A percentile compares a stretch with the other conserved stretches of the same genome.
Evolutionary conservation across 2,113 vertebrate genomes (phyloP).

Genomic region (Brienomyrus brachyistius): DNA sequence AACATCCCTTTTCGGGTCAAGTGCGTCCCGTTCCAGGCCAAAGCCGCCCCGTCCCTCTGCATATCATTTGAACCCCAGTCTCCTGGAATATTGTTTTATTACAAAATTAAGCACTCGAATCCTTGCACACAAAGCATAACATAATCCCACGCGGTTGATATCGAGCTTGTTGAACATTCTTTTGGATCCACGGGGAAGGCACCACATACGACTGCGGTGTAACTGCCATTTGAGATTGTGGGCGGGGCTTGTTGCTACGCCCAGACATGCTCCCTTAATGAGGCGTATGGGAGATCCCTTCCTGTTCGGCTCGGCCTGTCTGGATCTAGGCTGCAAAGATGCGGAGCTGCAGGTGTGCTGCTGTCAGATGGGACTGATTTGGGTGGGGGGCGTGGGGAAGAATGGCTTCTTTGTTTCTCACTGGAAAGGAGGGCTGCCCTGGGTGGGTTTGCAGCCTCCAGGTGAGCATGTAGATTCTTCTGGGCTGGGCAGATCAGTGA

Average conservation of each 20-base stretch:
- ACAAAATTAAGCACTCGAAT: background rate
- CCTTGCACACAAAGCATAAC: background rate
- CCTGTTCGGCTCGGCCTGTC: slow-evolving; percentile 18
- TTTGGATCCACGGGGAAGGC: background rate
- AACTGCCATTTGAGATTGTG: background rate
- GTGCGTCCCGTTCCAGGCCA: background rate
- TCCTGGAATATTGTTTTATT: background rate
- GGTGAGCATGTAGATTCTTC: background rate
- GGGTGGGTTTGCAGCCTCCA: background rate
- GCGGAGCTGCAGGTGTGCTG: slow-evolving; percentile 32
- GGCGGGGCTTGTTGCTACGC: background rate
- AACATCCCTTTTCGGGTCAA: background rate
- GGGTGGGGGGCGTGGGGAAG: background rate
- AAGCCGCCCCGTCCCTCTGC: background rate
- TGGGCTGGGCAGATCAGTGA: background rate
- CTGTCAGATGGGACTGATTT: background rate
- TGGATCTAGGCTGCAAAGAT: slow-evolving; percentile 5
- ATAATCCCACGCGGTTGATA: background rate
- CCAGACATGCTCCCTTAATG: background rate
- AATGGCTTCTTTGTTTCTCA: slow-evolving; percentile 19
- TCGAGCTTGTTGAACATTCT: background rate
- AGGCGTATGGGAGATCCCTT: background rate
- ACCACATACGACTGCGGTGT: background rate
- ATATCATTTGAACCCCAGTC: background rate
- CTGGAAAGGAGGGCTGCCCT: background rate